Evolutionary conservation across 1,140 invertebrate species (phyloP).

Genomic region (Linepithema humile): DNA sequence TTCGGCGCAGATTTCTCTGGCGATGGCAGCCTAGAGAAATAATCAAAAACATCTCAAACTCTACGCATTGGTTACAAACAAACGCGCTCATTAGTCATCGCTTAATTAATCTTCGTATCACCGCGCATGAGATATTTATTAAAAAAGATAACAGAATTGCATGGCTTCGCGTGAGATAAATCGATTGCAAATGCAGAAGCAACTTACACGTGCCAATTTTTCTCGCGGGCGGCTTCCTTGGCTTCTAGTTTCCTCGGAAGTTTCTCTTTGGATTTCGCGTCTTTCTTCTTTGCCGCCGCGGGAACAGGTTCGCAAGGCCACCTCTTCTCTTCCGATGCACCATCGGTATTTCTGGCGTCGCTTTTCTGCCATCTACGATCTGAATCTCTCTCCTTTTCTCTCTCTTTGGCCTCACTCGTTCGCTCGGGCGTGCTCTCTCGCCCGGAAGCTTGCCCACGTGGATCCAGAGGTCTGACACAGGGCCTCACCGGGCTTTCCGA

Average conservation of each 20-base stretch:
- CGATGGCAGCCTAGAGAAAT: constrained; percentile 49
- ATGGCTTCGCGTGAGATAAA: constrained; percentile 23
- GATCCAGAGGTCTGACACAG: constrained; percentile 46
- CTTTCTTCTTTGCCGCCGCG: constrained; percentile 58
- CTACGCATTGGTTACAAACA: neutral
- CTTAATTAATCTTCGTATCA: neutral
- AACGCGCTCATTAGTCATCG: constrained; percentile 18
- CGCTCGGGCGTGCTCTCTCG: constrained; percentile 85
- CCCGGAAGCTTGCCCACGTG: constrained; percentile 85
- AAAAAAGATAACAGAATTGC: constrained; percentile 42
- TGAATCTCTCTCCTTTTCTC: constrained; percentile 63
- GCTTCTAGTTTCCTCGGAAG: constrained; percentile 57
- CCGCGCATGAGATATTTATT: constrained; percentile 7
- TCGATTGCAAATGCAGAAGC: constrained; percentile 10
- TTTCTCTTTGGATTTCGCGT: constrained; percentile 65
- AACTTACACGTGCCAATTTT: constrained; percentile 73
- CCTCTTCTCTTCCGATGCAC: constrained; percentile 40
- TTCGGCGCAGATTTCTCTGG: constrained; percentile 84
- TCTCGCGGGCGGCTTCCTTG: constrained; percentile 58
- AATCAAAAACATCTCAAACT: neutral
- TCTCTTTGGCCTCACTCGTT: constrained; percentile 48
- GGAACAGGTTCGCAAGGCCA: constrained; percentile 32
- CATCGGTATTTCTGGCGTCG: constrained; percentile 54
- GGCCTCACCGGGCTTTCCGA: constrained; percentile 67
- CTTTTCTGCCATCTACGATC: constrained; percentile 68